A percentile compares a stretch with the other conserved stretches of the same genome.
These are phyloP conservation scores for Marmota monax DNA, from an alignment of 2,113 vertebrate species.

Conservation along the genomic window DNA sequence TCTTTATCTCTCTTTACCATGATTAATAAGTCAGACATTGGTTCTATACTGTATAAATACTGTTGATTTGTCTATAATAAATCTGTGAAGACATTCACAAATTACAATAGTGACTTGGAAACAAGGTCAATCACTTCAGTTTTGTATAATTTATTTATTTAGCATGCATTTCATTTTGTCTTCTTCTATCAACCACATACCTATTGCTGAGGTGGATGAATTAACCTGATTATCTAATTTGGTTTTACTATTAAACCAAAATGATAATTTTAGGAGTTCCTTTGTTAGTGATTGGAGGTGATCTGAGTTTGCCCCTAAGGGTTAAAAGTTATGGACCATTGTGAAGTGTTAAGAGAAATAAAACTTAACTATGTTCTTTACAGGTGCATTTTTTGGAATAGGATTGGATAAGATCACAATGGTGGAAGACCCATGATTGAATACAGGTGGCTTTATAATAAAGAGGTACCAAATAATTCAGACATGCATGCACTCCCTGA, in stretches of 20 bases:
- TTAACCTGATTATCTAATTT: not conserved
- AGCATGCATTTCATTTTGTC: not conserved
- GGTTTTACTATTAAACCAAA: not conserved
- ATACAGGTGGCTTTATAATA: no score
- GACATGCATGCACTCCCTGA: no score
- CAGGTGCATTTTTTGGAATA: not conserved
- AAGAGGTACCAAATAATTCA: not conserved
- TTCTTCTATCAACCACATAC: not conserved
- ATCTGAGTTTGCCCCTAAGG: not conserved
- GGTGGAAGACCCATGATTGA: not conserved
- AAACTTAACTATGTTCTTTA: not conserved
- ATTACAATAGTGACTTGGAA: not conserved
- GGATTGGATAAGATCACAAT: not conserved
- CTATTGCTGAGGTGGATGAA: not conserved
- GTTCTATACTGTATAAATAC: not conserved
- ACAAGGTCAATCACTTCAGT: not conserved
- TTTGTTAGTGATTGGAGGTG: not conserved
- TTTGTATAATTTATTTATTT: not conserved
- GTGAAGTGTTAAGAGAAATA: no score
- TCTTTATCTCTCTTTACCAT: not conserved
- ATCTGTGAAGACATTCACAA: not conserved
- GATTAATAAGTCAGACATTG: not conserved
- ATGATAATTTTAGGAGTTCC: not conserved
- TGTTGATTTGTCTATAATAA: not conserved
- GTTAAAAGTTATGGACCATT: not conserved